phyloP scores from a whole-genome alignment of 64 coral and sea anemone species.

The Astreopora myriophthalma region DNA sequence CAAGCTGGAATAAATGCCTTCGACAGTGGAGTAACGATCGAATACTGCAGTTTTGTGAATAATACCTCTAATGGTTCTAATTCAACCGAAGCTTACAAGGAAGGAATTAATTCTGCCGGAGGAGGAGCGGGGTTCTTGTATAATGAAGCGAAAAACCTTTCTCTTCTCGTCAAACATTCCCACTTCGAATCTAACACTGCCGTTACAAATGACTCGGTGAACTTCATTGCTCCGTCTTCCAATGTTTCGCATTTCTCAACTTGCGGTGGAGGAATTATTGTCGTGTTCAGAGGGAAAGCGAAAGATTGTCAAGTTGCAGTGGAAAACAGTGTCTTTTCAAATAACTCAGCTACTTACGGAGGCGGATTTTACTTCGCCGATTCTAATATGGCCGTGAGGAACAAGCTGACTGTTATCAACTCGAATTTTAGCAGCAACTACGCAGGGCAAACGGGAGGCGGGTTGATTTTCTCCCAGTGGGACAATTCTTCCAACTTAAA shows the following conservation, averaged over 20 bases:
- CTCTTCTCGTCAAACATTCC: conserved; percentile 53
- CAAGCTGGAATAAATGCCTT: conserved; percentile 79
- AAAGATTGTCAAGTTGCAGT: conserved; percentile 41
- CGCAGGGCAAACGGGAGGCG: conserved; percentile 75
- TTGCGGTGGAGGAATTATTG: conserved; percentile 59
- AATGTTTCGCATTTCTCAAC: conserved; percentile 60
- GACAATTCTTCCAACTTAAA: conserved; percentile 45
- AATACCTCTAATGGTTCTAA: conserved; percentile 71
- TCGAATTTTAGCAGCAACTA: conserved; percentile 34
- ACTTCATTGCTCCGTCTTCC: conserved; percentile 53
- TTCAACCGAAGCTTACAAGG: background rate
- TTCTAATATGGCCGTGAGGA: conserved; percentile 24
- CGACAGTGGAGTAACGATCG: conserved; percentile 64
- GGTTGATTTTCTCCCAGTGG: conserved; percentile 55
- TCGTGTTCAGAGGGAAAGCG: conserved; percentile 35
- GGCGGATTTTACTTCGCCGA: conserved; percentile 62
- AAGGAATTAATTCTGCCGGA: conserved; percentile 42
- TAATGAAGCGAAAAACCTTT: conserved; percentile 4
- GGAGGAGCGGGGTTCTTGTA: conserved; percentile 61
- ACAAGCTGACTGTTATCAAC: conserved; percentile 19
- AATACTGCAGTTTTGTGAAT: conserved; percentile 67
- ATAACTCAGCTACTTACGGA: conserved; percentile 80
- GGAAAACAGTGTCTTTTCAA: conserved; percentile 32
- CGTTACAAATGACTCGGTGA: conserved; percentile 40
- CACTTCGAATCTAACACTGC: conserved; percentile 61